Evolutionary conservation across 2,113 vertebrate species (phyloP).

Genomic region (Lepisosteus oculatus): DNA sequence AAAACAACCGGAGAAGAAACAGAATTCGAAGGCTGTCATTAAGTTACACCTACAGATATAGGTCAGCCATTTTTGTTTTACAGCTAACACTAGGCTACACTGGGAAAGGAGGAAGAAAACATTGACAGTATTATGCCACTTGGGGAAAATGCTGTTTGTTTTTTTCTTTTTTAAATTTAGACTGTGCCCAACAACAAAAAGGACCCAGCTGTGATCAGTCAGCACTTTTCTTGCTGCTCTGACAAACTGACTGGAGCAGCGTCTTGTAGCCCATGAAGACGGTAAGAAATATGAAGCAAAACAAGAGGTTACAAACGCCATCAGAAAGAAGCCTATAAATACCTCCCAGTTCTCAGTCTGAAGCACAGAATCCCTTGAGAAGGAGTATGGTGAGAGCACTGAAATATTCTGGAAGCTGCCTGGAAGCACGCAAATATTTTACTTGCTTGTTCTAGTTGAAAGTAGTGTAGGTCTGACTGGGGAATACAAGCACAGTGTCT

Average conservation of each 20-base stretch:
- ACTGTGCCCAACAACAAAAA: slow-evolving; percentile 4
- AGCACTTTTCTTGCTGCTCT: slow-evolving; percentile 6
- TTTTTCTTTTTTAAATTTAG: background rate
- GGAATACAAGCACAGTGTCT: slow-evolving; percentile 11
- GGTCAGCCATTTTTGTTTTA: no score
- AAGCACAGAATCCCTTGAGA: slow-evolving; percentile 19
- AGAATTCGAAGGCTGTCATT: no score
- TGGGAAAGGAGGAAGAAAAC: no score
- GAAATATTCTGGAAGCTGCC: slow-evolving; percentile 21
- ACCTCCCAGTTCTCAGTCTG: slow-evolving; percentile 5
- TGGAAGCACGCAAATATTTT: slow-evolving; percentile 34
- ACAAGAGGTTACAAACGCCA: slow-evolving; percentile 14
- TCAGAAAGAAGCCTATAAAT: slow-evolving; percentile 13
- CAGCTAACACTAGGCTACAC: no score
- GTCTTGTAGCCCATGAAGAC: background rate
- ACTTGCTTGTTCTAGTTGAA: slow-evolving; percentile 37
- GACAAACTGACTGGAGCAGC: background rate
- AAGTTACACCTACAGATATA: no score
- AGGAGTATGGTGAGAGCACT: slow-evolving; percentile 1
- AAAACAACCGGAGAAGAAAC: no score
- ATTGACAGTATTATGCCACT: no score
- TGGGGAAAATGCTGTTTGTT: no score
- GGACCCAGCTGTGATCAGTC: slow-evolving; percentile 11
- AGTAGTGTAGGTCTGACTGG: slow-evolving; percentile 35
- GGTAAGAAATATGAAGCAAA: background rate